Base-by-base conservation (phyloP, 2,797 vertebrate species). In the Sebastolobus altivelis region DNA sequence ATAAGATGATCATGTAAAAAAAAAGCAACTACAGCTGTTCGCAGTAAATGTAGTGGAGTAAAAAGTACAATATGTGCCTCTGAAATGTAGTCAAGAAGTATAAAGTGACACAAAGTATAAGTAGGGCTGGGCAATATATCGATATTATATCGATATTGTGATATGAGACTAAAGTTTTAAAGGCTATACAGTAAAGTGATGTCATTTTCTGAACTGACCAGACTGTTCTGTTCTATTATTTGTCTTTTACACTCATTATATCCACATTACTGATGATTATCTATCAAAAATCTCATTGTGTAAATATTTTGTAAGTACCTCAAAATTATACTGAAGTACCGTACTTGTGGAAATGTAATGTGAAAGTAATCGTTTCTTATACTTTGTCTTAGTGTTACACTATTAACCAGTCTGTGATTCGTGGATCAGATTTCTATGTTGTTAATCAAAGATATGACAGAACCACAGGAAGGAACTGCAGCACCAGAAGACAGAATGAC, bases 401-500 rank as follows among this genome's bases (percentile, higher is more conserved):
- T 11, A n/a, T 78, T 43, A 72, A 77, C 71, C 38, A 63, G 40
- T 38, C 56, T 71, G 31, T 63, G 67, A 80, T 61, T 77, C 40
- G 37, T 10, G 38, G 31, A 76, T 79, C 43, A 82, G 43, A 81
- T 81, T 67, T 72, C 43, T 4, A 61, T 35, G 38, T 65, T 55
- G 60, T 40, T 77, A 71, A 74, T 84, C 75, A 71, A 77, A 82
- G 55, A 77, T 68, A 52, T 83, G 76, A 85, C 75, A 86, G 70
- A 84, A 84, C 56, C 40, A 76, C 66, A 76, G 80, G 80, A 83
- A 84, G 67, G 78, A 75, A 85, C 70, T 72, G 46, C 61, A 61
- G 80, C 76, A 69, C 71, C 78, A 65, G 25, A 74, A 88, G 77
- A 81, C 80, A 76, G 74, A 88, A 85, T 87, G 92, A 94, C 90